Conservation (phyloP, 2,113 vertebrate species). For the Cervus canadensis region DNA sequence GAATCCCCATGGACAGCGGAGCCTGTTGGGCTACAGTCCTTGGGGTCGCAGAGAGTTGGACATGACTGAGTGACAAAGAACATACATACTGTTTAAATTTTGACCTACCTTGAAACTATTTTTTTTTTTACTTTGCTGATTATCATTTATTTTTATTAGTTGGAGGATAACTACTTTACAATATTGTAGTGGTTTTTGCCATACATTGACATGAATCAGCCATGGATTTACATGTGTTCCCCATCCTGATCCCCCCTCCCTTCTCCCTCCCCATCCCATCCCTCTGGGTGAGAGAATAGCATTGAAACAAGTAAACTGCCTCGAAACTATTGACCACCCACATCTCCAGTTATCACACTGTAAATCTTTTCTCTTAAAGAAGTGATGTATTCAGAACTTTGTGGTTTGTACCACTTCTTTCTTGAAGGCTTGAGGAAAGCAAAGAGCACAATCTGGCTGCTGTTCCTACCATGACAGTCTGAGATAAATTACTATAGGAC, state of each 20-base stretch:
- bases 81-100: neutral
- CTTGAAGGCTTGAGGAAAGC: neutral
- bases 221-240: no score
- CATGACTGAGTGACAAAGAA: neutral
- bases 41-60: neutral
- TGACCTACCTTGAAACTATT: neutral
- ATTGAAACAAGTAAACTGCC: no score
- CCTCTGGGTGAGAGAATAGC: no score
- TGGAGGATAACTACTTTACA: no score
- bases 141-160: no score
- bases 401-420: neutral
- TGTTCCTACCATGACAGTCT: neutral
- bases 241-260: no score
- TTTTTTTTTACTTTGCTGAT: no score
- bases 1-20: neutral
- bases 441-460: neutral
- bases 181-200: no score
- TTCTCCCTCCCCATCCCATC: no score
- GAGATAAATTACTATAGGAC: neutral
- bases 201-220: no score
- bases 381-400: neutral
- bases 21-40: neutral
- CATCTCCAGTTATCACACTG: neutral
- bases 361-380: neutral
- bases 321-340: neutral